Evolutionary conservation across 2,797 vertebrate genomes (phyloP).

Genomic region (Threskiornis aethiopicus): DNA sequence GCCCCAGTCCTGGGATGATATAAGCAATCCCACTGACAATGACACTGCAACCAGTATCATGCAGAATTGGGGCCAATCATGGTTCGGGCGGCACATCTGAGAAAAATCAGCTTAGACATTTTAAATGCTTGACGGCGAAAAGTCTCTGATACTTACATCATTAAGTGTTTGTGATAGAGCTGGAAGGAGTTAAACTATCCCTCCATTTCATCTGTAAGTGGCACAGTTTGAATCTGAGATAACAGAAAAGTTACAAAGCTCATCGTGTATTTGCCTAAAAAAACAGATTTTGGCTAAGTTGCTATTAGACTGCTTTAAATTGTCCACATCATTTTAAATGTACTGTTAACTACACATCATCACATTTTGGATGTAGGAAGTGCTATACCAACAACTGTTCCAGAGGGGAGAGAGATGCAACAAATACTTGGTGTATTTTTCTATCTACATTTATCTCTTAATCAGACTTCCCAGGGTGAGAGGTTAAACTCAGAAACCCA

Average conservation of each 20-base stretch:
- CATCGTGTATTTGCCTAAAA: background rate
- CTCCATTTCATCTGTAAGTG: background rate
- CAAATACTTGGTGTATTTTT: background rate
- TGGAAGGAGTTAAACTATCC: background rate
- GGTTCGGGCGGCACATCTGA: background rate
- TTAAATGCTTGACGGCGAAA: background rate
- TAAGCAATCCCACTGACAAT: background rate
- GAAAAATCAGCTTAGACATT: background rate
- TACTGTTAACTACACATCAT: background rate
- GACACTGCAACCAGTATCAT: background rate
- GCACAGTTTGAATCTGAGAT: background rate
- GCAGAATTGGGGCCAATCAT: rapidly evolving
- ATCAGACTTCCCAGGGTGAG: background rate
- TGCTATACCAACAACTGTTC: background rate
- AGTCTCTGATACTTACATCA: background rate
- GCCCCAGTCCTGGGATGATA: background rate
- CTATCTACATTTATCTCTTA: background rate
- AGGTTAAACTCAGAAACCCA: background rate
- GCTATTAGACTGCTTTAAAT: background rate
- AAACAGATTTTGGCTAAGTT: background rate
- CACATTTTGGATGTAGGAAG: background rate
- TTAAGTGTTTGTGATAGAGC: background rate
- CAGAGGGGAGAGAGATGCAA: background rate
- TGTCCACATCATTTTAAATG: background rate
- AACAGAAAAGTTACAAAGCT: background rate